Evolutionary conservation across 1,140 invertebrate genomes (phyloP).

Genomic region (Tenebrio molitor): DNA sequence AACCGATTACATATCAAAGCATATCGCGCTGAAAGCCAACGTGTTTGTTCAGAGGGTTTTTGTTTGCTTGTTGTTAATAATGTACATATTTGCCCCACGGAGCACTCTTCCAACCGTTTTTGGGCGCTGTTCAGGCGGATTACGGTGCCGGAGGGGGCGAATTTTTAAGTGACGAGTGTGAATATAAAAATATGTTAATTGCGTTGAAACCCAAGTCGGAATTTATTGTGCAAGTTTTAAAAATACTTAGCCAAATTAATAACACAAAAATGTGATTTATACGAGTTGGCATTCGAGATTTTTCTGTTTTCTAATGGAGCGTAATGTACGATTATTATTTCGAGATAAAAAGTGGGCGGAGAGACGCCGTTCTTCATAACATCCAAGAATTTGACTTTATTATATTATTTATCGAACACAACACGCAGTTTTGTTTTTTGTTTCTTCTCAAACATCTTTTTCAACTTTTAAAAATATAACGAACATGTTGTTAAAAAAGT

Average conservation of each 20-base stretch:
- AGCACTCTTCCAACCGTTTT: no score
- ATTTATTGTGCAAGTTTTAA: background rate
- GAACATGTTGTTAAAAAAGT: no score
- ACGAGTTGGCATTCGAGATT: constrained; percentile 14
- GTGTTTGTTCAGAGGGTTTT: constrained; percentile 30
- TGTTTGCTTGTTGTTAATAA: background rate
- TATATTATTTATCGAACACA: no score
- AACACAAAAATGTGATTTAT: constrained; percentile 4
- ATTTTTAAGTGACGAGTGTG: background rate
- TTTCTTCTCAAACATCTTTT: no score
- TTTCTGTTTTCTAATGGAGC: constrained; percentile 6
- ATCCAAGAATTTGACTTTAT: no score
- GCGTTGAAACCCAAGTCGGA: no score
- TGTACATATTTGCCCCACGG: constrained; percentile 15
- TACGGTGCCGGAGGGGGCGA: background rate
- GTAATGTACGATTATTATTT: constrained; percentile 19
- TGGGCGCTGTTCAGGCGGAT: no score
- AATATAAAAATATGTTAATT: background rate
- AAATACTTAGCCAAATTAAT: background rate
- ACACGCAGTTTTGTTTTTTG: no score
- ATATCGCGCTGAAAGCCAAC: constrained; percentile 10
- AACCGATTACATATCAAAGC: constrained; percentile 18
- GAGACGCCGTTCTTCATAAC: background rate
- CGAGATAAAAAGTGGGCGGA: background rate
- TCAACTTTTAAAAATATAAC: no score